phyloP scores from a whole-genome alignment of 2,797 vertebrate species.

The Galago senegalensis region DNA sequence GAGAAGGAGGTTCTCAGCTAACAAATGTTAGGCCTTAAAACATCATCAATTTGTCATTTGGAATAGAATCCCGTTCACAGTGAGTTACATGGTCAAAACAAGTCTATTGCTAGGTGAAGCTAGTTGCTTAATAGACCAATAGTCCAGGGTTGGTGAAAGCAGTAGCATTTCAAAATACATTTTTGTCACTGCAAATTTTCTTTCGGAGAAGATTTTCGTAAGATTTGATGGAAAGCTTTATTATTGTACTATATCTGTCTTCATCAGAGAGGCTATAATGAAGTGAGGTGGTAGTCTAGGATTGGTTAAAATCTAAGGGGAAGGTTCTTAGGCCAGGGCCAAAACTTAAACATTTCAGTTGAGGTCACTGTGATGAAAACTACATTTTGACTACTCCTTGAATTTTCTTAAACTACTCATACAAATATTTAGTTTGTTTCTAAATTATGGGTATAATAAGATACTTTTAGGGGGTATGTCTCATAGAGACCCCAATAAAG shows the following conservation, averaged over 20 bases:
- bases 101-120: not conserved
- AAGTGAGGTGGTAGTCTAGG: not conserved
- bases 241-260: not conserved
- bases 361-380: not conserved
- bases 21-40: not conserved
- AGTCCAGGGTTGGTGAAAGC: not conserved
- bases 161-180: not conserved
- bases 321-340: not conserved
- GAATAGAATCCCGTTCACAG: not conserved
- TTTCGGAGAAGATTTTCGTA: constrained; percentile 35
- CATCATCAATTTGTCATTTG: not conserved
- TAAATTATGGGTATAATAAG: not conserved
- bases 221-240: not conserved
- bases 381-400: not conserved
- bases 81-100: not conserved
- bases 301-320: not conserved
- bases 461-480: not conserved
- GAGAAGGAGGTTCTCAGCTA: not conserved
- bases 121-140: not conserved
- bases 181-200: not conserved
- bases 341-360: not conserved
- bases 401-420: not conserved
- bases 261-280: not conserved
- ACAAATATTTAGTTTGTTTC: not conserved
- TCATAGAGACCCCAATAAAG: not conserved